Evolutionary conservation across 2,113 vertebrate species (phyloP), one percentile per base, ranked within the genome.

Genomic region (Eonycteris spelaea): DNA sequence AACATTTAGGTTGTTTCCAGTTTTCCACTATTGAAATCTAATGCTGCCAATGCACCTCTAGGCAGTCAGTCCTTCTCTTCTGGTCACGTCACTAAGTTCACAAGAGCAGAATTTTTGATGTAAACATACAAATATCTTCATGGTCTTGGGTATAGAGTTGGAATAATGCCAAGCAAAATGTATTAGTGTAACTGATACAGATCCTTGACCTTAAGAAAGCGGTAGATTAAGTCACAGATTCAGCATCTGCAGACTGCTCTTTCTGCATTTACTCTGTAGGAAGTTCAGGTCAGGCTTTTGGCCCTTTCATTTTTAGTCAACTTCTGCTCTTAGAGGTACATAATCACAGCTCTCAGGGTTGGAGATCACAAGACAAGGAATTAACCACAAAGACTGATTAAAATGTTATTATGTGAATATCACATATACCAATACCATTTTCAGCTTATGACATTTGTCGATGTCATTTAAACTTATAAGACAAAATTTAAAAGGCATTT

Each of bases 401-500:
- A 88, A 88, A 86, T 93, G 35, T 57, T 63, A 74, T 43, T 26
- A 92, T 51, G 51, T 51, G 57, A 65, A 43, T 86, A 67, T n/a
- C 73, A 83, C 28, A 30, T 30, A 80, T 43, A 48, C 38, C 21
- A 59, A 28, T 84, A n/a, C 28, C 91, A 74, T 79, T 91, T 96
- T 35, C 26, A 84, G 51, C 7, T 67, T 65, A 88, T 28, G 30
- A 73, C 26, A 82, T 61, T 30, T 88, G 40, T 80, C 45, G 71
- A 45, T 71, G 63, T 28, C 55, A 93, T 48, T 95, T 95, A 95
- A 90, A 6, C 33, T 90, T 91, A 89, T n/a, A 82, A 85, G 48
- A 48, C n/a, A 94, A 51, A 77, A 35, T 95, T 53, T 35, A 95
- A 71, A 95, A 93, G 85, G 55, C 65, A 95, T 63, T 79, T 78